Evolutionary conservation across 2,797 vertebrate genomes (phyloP).

Genomic region (Amblyopsis hoosieri): DNA sequence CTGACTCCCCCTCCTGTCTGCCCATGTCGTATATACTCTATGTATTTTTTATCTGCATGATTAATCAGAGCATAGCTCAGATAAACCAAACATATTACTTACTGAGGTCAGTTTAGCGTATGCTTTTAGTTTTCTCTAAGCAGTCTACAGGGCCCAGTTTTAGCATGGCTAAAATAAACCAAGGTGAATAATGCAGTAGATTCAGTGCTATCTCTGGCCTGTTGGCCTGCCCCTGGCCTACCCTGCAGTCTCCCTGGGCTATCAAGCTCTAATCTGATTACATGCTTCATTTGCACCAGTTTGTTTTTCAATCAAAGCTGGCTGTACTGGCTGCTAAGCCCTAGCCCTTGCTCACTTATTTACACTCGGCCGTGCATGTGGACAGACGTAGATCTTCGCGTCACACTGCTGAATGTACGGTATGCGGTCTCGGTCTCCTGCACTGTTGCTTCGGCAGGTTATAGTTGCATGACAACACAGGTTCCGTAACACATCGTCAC

Average conservation of each 20-base stretch:
- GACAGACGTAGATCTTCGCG: slow-evolving; percentile 50
- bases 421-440: background rate
- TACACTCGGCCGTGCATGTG: slow-evolving; percentile 57
- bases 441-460: slow-evolving; percentile 7
- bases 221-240: slow-evolving; percentile 51
- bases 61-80: background rate
- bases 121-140: slow-evolving; percentile 36
- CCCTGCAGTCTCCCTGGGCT: slow-evolving; percentile 53
- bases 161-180: slow-evolving; percentile 12
- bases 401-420: slow-evolving; percentile 35
- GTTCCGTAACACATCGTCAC: slow-evolving; percentile 28
- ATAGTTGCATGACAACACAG: background rate
- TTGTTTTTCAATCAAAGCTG: slow-evolving; percentile 74
- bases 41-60: background rate
- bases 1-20: too few relatives aligned
- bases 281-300: slow-evolving; percentile 79
- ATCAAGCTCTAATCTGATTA: slow-evolving; percentile 75
- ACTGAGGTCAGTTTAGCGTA: slow-evolving; percentile 13
- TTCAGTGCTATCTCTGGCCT: slow-evolving; percentile 54
- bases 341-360: slow-evolving; percentile 35
- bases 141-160: slow-evolving; percentile 2
- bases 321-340: slow-evolving; percentile 48
- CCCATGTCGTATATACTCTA: background rate
- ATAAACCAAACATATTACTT: background rate
- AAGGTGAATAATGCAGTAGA: slow-evolving; percentile 36